These are phyloP conservation scores for Metacarcinus magister DNA, from an alignment of 2,888 invertebrate species.

Conservation along the genomic window DNA sequence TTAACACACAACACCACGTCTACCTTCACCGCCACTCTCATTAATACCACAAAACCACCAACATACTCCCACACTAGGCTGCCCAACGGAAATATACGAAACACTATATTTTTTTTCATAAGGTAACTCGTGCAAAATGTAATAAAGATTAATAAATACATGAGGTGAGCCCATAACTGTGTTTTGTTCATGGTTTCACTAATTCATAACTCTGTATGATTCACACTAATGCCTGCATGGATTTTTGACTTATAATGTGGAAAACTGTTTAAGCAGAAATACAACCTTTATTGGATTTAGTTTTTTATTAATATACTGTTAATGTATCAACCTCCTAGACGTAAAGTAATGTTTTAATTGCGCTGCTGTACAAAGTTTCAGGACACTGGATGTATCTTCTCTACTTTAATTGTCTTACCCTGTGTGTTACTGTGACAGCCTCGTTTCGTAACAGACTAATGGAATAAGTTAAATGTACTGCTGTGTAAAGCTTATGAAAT, in stretches of 20 bases:
- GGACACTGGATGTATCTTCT: background rate
- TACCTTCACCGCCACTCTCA: no score
- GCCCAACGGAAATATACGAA: background rate
- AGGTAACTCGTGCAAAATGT: background rate
- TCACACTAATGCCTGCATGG: background rate
- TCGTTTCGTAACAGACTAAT: background rate
- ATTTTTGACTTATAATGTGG: background rate
- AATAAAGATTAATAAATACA: slow-evolving; percentile 3
- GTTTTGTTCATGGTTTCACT: background rate
- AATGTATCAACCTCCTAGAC: background rate
- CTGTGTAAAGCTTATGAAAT: background rate
- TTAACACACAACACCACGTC: no score
- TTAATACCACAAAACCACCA: background rate
- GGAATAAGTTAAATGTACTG: background rate
- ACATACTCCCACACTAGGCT: background rate
- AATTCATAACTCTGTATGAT: background rate
- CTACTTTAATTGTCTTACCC: background rate
- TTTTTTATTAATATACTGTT: background rate
- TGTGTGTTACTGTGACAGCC: background rate
- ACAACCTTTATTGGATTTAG: background rate
- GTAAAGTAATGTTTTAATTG: background rate
- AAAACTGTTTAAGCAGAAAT: background rate
- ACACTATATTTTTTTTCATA: background rate
- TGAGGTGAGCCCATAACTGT: background rate
- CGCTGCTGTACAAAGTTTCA: background rate